Evolutionary conservation across 2,113 vertebrate genomes (phyloP), one percentile per base, ranked within the genome.

Genomic region (western clawed frog (Xenopus tropicalis)): DNA sequence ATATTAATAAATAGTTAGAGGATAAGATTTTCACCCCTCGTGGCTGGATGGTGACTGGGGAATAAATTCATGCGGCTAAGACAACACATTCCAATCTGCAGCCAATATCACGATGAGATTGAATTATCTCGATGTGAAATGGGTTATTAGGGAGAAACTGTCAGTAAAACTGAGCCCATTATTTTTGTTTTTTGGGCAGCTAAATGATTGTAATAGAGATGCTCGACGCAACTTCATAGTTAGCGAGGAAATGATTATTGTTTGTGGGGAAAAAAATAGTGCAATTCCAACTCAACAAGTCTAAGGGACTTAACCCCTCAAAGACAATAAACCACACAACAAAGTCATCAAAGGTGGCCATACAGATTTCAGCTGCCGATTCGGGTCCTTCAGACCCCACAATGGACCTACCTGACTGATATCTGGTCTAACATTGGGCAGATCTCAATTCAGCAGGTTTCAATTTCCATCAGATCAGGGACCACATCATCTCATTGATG

Each of bases 1-100:
- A 43, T 88, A 87, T 90, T 88, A 89, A 87, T 86, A 88, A 86
- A 86, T 73, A 82, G 81, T 77, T 74, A 83, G 72, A 83, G 67
- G 83, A 69, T 79, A 79, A 82, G 79, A 82, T 86, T 86, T 85
- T 80, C 82, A 84, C 84, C 83, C 83, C 74, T 70, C 86, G 83
- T 78, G 78, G 69, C 67, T 82, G 78, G 66, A 83, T 86, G 74
- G 83, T 85, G 79, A 80, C 67, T 68, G 86, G 71, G 73, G 44
- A 86, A 62, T 80, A 82, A 69, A 77, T 24, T 64, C 29, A 66
- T 79, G 79, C 75, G 78, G 77, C 62, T 72, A 11, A 17, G 72
- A 62, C 64, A 71, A 21, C 74, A 84, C 78, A 82, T 78, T 61
- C 69, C 56, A 78, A 68, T 77, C 59, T 70, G 78, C 43, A 63